Evolutionary conservation across 2,888 invertebrate species (phyloP).

Genomic region (Choreutis nemorana): DNA sequence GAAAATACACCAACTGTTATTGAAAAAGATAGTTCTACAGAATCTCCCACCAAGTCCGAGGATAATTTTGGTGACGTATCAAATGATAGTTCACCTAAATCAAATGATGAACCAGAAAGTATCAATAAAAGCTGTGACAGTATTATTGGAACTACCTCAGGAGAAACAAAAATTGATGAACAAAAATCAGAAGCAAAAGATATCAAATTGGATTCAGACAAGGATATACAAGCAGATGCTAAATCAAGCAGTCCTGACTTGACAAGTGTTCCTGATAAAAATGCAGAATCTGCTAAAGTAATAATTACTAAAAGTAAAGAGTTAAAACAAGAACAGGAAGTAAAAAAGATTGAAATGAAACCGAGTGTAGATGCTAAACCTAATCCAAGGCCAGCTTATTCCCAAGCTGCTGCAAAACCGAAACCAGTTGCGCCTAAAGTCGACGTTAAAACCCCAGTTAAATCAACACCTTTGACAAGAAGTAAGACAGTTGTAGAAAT

Average conservation of each 20-base stretch:
- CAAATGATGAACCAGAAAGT: slow-evolving; percentile 7
- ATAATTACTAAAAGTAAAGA: slow-evolving; percentile 1
- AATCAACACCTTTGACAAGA: slow-evolving; percentile 27
- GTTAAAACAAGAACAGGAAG: slow-evolving; percentile 1
- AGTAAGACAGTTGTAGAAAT: slow-evolving; percentile 59
- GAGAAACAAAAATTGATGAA: not conserved
- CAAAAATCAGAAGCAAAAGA: not conserved
- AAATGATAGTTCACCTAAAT: slow-evolving; percentile 36
- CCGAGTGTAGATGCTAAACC: slow-evolving; percentile 22
- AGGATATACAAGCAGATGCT: not conserved
- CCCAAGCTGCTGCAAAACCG: slow-evolving; percentile 61
- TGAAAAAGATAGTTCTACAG: slow-evolving; percentile 21
- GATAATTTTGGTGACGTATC: slow-evolving; percentile 48
- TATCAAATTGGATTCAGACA: too few relatives aligned
- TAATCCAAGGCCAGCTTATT: slow-evolving; percentile 44
- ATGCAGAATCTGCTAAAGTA: slow-evolving; percentile 1
- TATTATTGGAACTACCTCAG: too few relatives aligned
- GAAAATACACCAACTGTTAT: slow-evolving; percentile 4
- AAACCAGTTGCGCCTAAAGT: slow-evolving; percentile 33
- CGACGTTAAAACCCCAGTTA: slow-evolving; percentile 36
- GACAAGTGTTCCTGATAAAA: too few relatives aligned
- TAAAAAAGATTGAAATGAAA: slow-evolving; percentile 26
- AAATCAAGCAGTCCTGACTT: not conserved
- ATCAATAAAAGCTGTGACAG: too few relatives aligned
- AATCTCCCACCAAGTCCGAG: slow-evolving; percentile 41